These are phyloP conservation scores for Pavo muticus DNA, from an alignment of 2,113 vertebrate species.

Conservation along the genomic window DNA sequence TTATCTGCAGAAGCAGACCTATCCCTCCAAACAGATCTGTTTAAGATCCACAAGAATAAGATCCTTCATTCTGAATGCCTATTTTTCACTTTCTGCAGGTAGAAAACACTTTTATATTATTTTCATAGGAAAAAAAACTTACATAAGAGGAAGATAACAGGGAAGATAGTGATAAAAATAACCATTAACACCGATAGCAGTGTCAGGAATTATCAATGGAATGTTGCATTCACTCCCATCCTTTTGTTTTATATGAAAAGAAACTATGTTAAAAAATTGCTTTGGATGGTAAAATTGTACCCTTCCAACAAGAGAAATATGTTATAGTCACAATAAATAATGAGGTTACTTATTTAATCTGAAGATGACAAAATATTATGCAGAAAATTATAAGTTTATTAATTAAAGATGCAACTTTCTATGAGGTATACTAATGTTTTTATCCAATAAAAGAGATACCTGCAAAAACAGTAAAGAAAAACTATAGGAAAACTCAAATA, in stretches of 20 bases:
- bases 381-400: background rate
- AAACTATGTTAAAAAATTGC: background rate
- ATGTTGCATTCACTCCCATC: accelerated
- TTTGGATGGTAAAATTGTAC: background rate
- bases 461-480: background rate
- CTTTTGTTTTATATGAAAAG: background rate
- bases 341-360: background rate
- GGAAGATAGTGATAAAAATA: background rate
- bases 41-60: background rate
- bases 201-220: background rate
- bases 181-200: background rate
- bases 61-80: background rate
- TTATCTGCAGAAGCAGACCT: background rate
- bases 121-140: background rate
- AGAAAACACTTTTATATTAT: background rate
- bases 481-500: background rate
- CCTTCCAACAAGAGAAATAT: background rate
- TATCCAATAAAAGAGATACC: background rate
- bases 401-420: background rate
- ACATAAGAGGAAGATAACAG: background rate
- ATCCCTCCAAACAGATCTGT: background rate
- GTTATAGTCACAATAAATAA: background rate
- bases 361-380: background rate
- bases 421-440: background rate
- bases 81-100: background rate